Evolutionary conservation across 2,113 vertebrate species (phyloP), one percentile per base, ranked within the genome.

Genomic region (Reinhardtius hippoglossoides): DNA sequence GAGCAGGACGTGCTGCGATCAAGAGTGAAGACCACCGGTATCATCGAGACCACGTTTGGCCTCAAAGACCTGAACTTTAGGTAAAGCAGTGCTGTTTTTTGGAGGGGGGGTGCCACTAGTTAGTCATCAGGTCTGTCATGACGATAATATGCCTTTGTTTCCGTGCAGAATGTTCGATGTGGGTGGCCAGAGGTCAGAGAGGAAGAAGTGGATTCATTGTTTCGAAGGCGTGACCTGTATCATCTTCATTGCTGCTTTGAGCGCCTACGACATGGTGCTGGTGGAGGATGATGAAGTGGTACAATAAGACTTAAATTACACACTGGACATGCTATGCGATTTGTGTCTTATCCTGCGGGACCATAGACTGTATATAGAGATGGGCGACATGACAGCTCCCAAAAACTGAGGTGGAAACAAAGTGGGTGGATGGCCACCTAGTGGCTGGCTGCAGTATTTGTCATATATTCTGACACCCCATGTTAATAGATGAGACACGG

Each of bases 151-250:
- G 10, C 14, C 59, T 26, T 24, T 65, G 21, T 71, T 70, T 80
- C 48, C 35, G 1, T 66, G 13, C 91, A 99, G 98, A 90, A 99
- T 99, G 98, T 99, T 99, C 5, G 98, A 99, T 0, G 98, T 99
- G 74, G 98, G 97, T 0, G 98, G 97, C 21, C 98, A 99, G 94
- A 96, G 97, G 81, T 99, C 98, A 0, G 98, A 99, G 86, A 91
- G 97, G 66, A 99, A 99, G 94, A 99, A 99, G 89, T 99, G 97
- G 98, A 99, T 99, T 87, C 97, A 99, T 58, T 99, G 97, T 90
- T 99, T 99, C 2, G 97, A 99, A 89, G 98, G 97, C 0, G 97
- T 99, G 57, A 99, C 98, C 66, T 99, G 97, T 78, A 99, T 99
- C 90, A 99, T 99, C 90, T 99, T 99, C 94, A 98, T 98, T 0